Evolutionary conservation across 2,797 vertebrate species (phyloP).

Genomic region (Bovichtus diacanthus): DNA sequence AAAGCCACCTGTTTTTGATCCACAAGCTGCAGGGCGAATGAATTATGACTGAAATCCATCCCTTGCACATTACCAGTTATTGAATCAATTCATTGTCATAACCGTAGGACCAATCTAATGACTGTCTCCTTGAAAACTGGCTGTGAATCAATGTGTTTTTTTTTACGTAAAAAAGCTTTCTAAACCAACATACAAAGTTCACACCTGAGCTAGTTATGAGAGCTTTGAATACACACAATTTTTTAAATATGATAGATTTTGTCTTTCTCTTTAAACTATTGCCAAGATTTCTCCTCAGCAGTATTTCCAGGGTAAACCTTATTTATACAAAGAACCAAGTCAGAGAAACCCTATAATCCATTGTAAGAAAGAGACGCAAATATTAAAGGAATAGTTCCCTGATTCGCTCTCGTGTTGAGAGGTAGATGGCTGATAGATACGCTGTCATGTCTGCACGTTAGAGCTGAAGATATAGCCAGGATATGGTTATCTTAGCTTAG

Average conservation of each 20-base stretch:
- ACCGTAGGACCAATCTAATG: slow-evolving; percentile 36
- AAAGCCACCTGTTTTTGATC: slow-evolving; percentile 45
- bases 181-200: not conserved
- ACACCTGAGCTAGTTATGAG: not conserved
- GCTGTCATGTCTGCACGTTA: too few species aligned
- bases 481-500: too few species aligned
- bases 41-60: slow-evolving; percentile 69
- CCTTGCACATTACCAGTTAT: slow-evolving; percentile 58
- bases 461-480: too few species aligned
- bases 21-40: slow-evolving; percentile 50
- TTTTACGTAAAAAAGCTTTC: not conserved
- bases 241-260: not conserved
- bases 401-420: not conserved
- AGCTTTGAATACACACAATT: slow-evolving; percentile 2
- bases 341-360: not conserved
- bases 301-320: not conserved
- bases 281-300: not conserved
- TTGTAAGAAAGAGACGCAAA: not conserved
- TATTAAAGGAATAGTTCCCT: not conserved
- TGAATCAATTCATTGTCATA: slow-evolving; percentile 64
- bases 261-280: not conserved
- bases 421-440: too few species aligned
- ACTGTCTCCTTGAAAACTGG: slow-evolving; percentile 34
- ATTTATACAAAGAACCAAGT: not conserved
- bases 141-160: slow-evolving; percentile 7